A percentile compares a stretch with the other conserved stretches of the same genome.
Evolutionary conservation across 2,113 vertebrate genomes (phyloP).

Genomic region (Eublepharis macularius): DNA sequence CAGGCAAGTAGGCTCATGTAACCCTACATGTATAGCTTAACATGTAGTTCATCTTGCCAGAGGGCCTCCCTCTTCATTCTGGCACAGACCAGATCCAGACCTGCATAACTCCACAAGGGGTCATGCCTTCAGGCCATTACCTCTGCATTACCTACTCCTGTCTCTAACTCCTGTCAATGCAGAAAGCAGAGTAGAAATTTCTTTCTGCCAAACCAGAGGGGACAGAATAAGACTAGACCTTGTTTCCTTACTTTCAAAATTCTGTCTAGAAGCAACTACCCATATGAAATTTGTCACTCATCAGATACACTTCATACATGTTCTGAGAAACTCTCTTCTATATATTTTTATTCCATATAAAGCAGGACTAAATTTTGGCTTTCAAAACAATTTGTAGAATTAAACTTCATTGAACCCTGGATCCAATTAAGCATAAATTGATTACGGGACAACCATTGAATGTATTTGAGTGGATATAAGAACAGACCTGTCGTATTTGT

Average conservation of each 20-base stretch:
- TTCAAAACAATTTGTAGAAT: background rate
- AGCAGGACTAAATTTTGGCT: background rate
- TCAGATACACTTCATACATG: background rate
- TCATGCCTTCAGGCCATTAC: no score
- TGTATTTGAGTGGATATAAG: background rate
- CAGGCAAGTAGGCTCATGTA: background rate
- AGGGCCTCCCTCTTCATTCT: no score
- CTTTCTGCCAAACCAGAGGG: background rate
- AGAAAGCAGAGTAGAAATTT: background rate
- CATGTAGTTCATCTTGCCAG: no score
- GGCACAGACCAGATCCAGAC: no score
- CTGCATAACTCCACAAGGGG: no score
- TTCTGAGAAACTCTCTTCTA: background rate
- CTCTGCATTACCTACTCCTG: no score
- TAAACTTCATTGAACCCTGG: background rate
- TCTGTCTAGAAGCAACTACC: background rate
- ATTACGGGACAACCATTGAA: background rate
- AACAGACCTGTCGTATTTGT: background rate
- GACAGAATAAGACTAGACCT: background rate
- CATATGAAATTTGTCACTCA: background rate
- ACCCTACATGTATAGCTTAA: no score
- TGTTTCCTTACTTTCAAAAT: background rate
- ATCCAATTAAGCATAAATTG: background rate
- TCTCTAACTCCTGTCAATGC: background rate
- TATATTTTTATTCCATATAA: no score